A percentile compares a stretch with the other conserved stretches of the same genome.
Evolutionary conservation across 2,888 invertebrate species (phyloP).

Genomic region (Netelia fuscicornis): DNA sequence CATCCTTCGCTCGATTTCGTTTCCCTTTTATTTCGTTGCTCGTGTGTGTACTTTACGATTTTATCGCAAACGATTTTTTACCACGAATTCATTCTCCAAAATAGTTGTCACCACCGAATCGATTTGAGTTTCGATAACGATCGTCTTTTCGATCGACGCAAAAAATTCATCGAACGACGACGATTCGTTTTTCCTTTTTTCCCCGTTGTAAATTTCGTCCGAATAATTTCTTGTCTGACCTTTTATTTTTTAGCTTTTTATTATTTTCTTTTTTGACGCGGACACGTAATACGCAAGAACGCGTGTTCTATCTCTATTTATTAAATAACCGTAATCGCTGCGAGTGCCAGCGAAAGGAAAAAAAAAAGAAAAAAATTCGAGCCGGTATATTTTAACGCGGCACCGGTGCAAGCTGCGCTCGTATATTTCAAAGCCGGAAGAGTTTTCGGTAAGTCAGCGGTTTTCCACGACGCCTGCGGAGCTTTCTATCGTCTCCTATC

Average conservation of each 20-base stretch:
- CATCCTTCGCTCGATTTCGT: background rate
- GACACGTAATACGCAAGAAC: background rate
- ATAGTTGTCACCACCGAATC: background rate
- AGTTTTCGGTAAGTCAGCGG: constrained; percentile 68
- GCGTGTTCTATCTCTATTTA: constrained; percentile 63
- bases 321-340: constrained; percentile 50
- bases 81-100: background rate
- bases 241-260: background rate
- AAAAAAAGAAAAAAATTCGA: constrained; percentile 6
- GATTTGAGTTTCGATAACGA: too few species aligned
- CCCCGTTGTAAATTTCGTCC: background rate
- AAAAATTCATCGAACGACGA: too few species aligned
- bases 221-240: background rate
- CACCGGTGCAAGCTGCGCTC: constrained; percentile 51
- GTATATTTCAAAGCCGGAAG: constrained; percentile 62
- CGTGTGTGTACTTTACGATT: background rate
- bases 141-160: too few species aligned
- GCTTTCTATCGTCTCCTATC: background rate
- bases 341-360: constrained; percentile 52
- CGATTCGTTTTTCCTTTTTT: too few species aligned
- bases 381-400: constrained; percentile 37
- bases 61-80: background rate
- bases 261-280: background rate
- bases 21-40: too few species aligned
- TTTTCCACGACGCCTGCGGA: constrained; percentile 48